These are phyloP conservation scores for Gymnarchus niloticus DNA, from an alignment of 2,113 vertebrate species.

Conservation along the genomic window DNA sequence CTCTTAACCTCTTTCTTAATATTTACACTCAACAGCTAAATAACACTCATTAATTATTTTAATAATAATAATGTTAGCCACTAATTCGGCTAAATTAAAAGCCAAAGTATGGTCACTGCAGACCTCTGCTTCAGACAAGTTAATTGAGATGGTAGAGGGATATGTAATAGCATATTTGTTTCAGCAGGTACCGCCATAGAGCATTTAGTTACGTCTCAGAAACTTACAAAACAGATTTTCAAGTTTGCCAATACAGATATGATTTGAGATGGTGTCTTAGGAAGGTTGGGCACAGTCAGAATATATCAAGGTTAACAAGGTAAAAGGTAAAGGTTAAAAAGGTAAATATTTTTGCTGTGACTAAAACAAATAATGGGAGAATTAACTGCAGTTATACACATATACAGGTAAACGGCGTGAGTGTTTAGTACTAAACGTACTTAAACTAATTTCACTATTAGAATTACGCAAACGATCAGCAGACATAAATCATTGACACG, in stretches of 20 bases:
- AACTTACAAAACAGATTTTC: background rate
- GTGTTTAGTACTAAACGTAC: slow-evolving; percentile 13
- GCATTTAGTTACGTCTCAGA: background rate
- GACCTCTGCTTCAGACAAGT: too few relatives aligned
- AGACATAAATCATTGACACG: slow-evolving; percentile 23
- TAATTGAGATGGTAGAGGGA: slow-evolving; percentile 18
- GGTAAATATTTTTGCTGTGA: background rate
- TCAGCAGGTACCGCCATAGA: background rate
- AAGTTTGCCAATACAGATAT: background rate
- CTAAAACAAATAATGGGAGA: background rate
- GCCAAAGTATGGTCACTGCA: background rate
- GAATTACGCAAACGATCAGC: background rate
- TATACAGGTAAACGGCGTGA: background rate
- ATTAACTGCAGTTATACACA: background rate
- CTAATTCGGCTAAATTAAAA: background rate
- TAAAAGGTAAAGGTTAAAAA: background rate
- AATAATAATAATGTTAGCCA: background rate
- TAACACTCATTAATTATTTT: too few relatives aligned
- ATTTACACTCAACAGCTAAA: too few relatives aligned
- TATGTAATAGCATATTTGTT: slow-evolving; percentile 34
- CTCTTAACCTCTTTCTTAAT: background rate
- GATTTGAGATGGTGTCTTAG: background rate
- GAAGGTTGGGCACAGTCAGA: background rate
- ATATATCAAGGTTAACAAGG: background rate
- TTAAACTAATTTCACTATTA: slow-evolving; percentile 33